These are phyloP conservation scores for Pentamera pediparva DNA, from an alignment of 53 echinoderm and acorn worm genomes.

Conservation along the genomic window DNA sequence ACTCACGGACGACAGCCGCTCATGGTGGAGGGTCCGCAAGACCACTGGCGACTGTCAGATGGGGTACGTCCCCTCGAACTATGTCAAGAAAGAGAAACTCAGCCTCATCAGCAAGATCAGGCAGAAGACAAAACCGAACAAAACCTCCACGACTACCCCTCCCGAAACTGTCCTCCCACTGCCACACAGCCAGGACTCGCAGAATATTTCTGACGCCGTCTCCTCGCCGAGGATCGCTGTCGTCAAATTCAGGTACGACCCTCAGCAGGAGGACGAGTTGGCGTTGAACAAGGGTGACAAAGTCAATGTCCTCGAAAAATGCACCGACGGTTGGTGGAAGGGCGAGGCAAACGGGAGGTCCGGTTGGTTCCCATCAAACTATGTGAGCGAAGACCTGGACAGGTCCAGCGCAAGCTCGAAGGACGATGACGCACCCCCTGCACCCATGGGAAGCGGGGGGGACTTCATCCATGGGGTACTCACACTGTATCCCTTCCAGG, in stretches of 20 bases:
- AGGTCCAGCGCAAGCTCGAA: conserved; percentile 67
- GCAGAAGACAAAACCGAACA: conserved; percentile 15
- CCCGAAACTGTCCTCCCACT: background rate
- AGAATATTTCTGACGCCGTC: conserved; percentile 38
- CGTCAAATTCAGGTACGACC: conserved; percentile 72
- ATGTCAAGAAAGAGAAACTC: conserved; percentile 75
- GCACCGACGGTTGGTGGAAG: conserved; percentile 97
- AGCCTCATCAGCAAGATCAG: conserved; percentile 49
- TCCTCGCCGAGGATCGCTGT: conserved; percentile 48
- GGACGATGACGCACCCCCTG: conserved; percentile 54
- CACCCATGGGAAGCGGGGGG: conserved; percentile 38
- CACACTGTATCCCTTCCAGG: conserved; percentile 79
- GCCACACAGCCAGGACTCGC: conserved; percentile 22
- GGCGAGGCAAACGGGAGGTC: conserved; percentile 73
- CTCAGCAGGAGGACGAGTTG: conserved; percentile 76
- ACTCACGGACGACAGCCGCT: conserved; percentile 79
- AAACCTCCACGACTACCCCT: conserved; percentile 9
- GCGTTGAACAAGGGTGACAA: conserved; percentile 69
- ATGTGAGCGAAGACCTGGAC: conserved; percentile 78
- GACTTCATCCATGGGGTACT: conserved; percentile 81
- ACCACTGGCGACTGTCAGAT: conserved; percentile 40
- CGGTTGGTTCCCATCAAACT: conserved; percentile 98
- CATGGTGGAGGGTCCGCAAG: conserved; percentile 97
- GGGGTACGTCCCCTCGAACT: conserved; percentile 97
- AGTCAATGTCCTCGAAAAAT: conserved; percentile 86